These are phyloP conservation scores for Sthenelais limicola DNA, from an alignment of 2,888 invertebrate species.

Conservation along the genomic window DNA sequence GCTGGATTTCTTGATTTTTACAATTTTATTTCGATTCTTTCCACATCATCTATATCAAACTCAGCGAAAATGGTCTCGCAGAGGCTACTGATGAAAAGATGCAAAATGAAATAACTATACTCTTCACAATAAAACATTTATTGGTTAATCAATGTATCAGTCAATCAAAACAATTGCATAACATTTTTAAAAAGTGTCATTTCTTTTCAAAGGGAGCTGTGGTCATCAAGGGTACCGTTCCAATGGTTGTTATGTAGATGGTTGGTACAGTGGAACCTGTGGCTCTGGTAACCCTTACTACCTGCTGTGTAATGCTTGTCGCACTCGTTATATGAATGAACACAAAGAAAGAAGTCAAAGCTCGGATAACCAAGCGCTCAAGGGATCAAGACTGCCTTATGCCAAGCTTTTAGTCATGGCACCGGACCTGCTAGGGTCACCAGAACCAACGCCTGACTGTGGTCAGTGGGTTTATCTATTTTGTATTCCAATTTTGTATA, in stretches of 20 bases:
- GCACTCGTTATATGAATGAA: conserved; percentile 72
- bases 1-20: no score
- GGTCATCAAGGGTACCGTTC: conserved; percentile 62
- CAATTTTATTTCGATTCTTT: no score
- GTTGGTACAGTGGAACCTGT: conserved; percentile 74
- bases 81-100: no score
- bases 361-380: conserved; percentile 15
- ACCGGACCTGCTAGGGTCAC: conserved; percentile 60
- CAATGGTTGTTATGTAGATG: conserved; percentile 66
- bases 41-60: no score
- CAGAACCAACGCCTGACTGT: conserved; percentile 50
- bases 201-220: conserved; percentile 56
- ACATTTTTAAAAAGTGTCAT: no score
- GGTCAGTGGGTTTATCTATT: conserved; percentile 24
- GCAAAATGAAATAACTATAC: no score
- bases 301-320: conserved; percentile 75
- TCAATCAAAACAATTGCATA: no score
- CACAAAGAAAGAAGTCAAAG: conserved; percentile 26
- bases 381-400: conserved; percentile 41
- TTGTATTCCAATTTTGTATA: no score
- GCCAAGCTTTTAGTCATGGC: conserved; percentile 51
- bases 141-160: no score
- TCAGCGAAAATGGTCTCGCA: no score
- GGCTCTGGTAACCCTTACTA: conserved; percentile 75
- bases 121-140: no score